Evolutionary conservation across 2,888 invertebrate genomes (phyloP), one percentile per base, ranked within the genome.

Genomic region (Folsomia candida): DNA sequence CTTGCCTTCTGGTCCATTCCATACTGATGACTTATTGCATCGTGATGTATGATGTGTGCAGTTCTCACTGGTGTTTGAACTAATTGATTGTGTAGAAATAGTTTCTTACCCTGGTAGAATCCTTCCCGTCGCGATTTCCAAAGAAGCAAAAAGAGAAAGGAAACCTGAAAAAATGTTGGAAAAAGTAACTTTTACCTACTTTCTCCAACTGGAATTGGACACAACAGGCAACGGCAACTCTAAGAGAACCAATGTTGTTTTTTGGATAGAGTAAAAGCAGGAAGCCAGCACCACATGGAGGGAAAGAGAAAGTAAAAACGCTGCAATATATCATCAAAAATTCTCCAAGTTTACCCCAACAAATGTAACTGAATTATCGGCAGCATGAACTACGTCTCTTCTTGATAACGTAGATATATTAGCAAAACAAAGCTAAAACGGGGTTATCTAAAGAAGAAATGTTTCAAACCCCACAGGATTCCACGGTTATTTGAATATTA

Each of bases 111-210:
- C 14, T 37, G 37, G 37, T 37, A 9, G 37, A 37, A 37, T 37
- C 14, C 37, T 37, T 37, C 37, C 14, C 4, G 37, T 37, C 14
- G 37, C 14, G 37, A 37, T 37, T n/a, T n/a, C 37, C 54, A 6
- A 54, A 22, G 54, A 54, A 54, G 54, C 11, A 54, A 54, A 54
- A 22, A 54, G n/a, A 14, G n/a, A 54, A 54, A 14, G 6, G 4
- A n/a, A n/a, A 54, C 4, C 11, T n/a, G 20, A 6, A 6, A n/a
- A 54, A 54, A 54, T 54, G 20, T n/a, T 54, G 6, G 20, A 22
- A 54, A 54, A 54, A 54, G 54, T 54, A n/a, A n/a, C n/a, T 54
- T 6, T 22, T 54, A 54, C 54, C 54, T 54, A 54, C 54, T 54
- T 54, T 54, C 54, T 54, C 54, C 54, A 54, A 14, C n/a, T 54